Evolutionary conservation across 2,113 vertebrate genomes (phyloP), one percentile per base, ranked within the genome.

Genomic region (Nycticorax nycticorax): DNA sequence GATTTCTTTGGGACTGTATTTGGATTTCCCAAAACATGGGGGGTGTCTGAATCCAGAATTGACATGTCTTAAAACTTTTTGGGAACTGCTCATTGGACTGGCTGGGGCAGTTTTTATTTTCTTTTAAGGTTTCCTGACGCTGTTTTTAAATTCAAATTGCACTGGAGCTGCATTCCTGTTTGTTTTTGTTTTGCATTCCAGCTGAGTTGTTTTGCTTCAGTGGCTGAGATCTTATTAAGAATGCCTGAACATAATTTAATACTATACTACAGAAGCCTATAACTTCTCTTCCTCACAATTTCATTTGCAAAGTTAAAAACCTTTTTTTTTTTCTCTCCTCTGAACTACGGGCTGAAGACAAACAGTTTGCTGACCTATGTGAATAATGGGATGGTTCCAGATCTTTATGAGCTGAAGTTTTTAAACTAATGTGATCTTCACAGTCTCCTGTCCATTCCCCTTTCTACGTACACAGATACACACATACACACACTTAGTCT

Each of bases 181-280:
- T 97, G 93, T 92, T 97, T 96, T 96, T 92, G 73, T 93, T 96
- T 97, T 96, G 91, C 93, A 96, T 97, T 95, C 94, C 97, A 93
- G 76, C 62, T 66, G 62, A 93, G 83, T 33, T 95, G 92, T 89
- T 96, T 95, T 93, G 73, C 91, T 89, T 81, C 22, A 6, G 88
- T 85, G 92, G 79, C 28, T 95, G 69, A 87, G 47, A 56, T 64
- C 60, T 68, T 78, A 93, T 81, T 94, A 93, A 86, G 66, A 68
- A 85, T 16, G 56, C 53, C 83, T 84, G 69, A 91, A 72, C 30
- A 15, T 48, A 60, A 68, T 79, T 96, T 92, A 64, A 32, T 93
- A 28, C 23, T 80, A 43, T 33, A 33, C 33, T 76, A 8, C 8
- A 74, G 50, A 77, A 55, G 43, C 13, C 23, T 63, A 1, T 55